Conservation (phyloP, 92 coral and sea anemone species). For the Phenganax stokvisi region DNA sequence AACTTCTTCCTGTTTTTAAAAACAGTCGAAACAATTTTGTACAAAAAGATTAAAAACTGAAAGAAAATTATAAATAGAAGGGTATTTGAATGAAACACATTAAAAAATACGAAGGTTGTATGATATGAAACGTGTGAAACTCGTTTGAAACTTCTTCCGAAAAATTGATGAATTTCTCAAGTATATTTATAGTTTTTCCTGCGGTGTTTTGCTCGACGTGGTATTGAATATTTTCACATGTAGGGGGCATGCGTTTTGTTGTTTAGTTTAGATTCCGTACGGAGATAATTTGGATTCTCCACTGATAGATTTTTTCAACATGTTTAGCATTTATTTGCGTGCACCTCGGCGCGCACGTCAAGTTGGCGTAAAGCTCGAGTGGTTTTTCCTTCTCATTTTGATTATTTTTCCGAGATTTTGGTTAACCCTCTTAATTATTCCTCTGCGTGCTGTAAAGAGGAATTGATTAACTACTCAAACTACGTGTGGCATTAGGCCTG, state of each 20-base stretch:
- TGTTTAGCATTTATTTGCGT: neutral
- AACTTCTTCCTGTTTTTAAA: neutral
- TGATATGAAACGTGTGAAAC: neutral
- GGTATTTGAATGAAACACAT: too few relatives aligned
- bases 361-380: neutral
- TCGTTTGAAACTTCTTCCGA: neutral
- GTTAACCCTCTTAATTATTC: neutral
- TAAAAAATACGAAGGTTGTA: too few relatives aligned
- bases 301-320: slow-evolving; percentile 38
- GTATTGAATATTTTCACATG: neutral
- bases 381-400: neutral
- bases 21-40: neutral
- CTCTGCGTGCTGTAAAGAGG: neutral
- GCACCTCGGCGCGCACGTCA: neutral
- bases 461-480: neutral
- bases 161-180: neutral
- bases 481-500: too few relatives aligned
- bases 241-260: slow-evolving; percentile 23
- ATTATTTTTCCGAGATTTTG: too few relatives aligned
- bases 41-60: neutral
- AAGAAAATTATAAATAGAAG: too few relatives aligned
- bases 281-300: slow-evolving; percentile 23
- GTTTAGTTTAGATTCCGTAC: slow-evolving; percentile 36
- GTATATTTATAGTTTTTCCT: neutral
- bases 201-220: slow-evolving; percentile 10